Evolutionary conservation across 2,113 vertebrate genomes (phyloP).

Genomic region (Terrapene triunguis): DNA sequence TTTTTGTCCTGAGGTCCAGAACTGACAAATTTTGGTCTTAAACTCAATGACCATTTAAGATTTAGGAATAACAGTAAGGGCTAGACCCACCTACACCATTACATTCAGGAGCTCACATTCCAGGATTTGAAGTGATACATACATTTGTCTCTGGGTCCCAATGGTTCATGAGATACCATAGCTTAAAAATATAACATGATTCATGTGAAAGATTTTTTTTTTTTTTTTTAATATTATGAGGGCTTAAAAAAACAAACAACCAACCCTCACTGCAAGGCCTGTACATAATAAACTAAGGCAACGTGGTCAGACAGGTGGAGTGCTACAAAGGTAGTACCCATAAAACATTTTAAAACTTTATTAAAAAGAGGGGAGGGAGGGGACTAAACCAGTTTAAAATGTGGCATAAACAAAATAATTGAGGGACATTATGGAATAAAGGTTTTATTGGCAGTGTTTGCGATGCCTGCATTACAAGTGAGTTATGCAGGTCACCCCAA

Average conservation of each 20-base stretch:
- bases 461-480: neutral
- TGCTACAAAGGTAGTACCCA: neutral
- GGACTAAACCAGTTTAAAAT: neutral
- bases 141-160: neutral
- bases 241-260: rapidly evolving
- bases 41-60: constrained; percentile 36
- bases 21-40: constrained; percentile 25
- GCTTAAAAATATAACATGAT: constrained; percentile 9
- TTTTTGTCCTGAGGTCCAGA: neutral
- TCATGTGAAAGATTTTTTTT: neutral
- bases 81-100: neutral
- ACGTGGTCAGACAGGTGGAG: neutral
- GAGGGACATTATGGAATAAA: neutral
- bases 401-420: neutral
- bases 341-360: neutral
- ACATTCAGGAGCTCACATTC: neutral
- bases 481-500: constrained; percentile 6
- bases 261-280: neutral
- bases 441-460: neutral
- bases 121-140: neutral
- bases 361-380: neutral
- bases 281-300: neutral
- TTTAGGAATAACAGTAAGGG: neutral
- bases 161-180: neutral
- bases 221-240: neutral